Base-by-base conservation (phyloP, 2,797 vertebrate species). In the Dallia pectoralis region DNA sequence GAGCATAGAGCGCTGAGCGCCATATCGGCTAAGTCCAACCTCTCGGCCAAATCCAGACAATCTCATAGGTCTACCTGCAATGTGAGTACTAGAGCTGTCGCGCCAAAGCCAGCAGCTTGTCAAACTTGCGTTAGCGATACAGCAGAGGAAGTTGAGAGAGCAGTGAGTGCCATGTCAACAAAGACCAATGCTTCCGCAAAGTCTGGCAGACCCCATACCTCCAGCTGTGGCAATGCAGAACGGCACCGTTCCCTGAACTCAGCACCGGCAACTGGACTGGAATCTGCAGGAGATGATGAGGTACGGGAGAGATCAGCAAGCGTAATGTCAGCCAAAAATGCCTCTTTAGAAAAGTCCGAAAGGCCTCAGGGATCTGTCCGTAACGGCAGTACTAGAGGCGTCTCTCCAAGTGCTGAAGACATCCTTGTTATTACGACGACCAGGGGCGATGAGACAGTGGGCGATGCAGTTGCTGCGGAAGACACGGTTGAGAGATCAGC, bases 261-360 rank as follows among this genome's bases (percentile, higher is more conserved):
- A 8, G 49, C 30, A 51, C 25, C 80, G 78, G 78, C 81, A n/a
- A 1, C 40, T 44, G 8, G 12, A 25, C 22, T n/a, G 12, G 53
- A 9, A 22, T 18, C 79, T 65, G 11, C 82, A 85, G 15, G 36
- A n/a, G 56, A 59, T 27, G 59, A 49, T 4, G 74, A 68, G 62
- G 4, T 25, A 3, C 67, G 76, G 15, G 87, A 85, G 36, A 29
- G 1, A 30, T 72, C 78, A n/a, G 19, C 47, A 1, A 90, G 89
- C 67, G 59, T 73, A 2, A 22, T 33, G 25, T 88, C 86, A 0
- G 72, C 79, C 27, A 82, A 79, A 7, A 87, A 87, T 5, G 83
- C 79, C n/a, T 76, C 69, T 29, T 91, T 93, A 25, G 79, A 51
- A 16, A 90, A 79, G 71, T 92, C 89, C 56, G 79, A 2, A 2